Conservation (phyloP, 1,140 invertebrate genomes). For the Oryctes rhinoceros region DNA sequence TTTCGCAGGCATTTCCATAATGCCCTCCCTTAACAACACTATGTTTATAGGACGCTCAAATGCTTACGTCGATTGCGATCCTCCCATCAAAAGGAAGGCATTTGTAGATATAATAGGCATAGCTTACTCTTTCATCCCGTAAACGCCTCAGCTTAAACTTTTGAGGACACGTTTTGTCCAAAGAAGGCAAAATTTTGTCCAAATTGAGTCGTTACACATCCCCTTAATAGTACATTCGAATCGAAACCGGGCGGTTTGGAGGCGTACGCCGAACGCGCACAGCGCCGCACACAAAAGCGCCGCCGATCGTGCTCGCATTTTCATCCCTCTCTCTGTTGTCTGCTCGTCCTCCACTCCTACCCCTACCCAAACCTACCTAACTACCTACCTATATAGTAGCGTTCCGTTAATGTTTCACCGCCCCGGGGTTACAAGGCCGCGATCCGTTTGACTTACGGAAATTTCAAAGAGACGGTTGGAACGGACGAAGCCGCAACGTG, state of each 20-base stretch:
- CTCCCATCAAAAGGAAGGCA: no score
- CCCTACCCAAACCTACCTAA: neutral
- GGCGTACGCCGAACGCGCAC: conserved; percentile 3
- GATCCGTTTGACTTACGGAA: conserved; percentile 28
- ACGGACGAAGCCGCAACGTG: neutral
- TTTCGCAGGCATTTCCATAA: no score
- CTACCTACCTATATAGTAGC: neutral
- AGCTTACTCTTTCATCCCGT: no score
- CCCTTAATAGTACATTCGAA: no score
- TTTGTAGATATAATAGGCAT: no score
- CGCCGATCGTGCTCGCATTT: neutral
- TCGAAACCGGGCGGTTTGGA: neutral
- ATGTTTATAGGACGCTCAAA: no score
- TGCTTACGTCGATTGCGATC: no score
- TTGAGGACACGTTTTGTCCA: no score
- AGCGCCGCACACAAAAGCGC: neutral
- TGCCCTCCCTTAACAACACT: no score
- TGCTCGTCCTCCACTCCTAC: neutral
- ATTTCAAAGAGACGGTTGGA: conserved; percentile 15
- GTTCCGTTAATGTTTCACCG: conserved; percentile 1
- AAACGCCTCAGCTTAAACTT: no score
- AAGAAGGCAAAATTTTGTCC: no score
- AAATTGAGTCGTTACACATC: no score
- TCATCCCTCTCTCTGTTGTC: conserved; percentile 2
- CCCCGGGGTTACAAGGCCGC: conserved; percentile 27